These are phyloP conservation scores for Lepus europaeus DNA, from an alignment of 2,113 vertebrate genomes.

Conservation along the genomic window DNA sequence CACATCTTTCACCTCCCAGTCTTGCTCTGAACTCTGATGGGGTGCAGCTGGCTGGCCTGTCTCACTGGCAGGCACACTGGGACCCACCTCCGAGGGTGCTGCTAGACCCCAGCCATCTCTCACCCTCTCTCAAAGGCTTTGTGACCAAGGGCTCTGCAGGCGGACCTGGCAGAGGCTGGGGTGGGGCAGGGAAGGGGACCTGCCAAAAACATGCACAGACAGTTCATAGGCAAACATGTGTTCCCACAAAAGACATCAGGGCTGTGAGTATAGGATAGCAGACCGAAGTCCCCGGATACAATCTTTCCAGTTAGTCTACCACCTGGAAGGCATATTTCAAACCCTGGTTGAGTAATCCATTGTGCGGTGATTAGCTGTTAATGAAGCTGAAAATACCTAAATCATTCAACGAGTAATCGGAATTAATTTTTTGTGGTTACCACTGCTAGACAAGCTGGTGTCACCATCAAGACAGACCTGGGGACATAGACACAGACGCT, in stretches of 20 bases:
- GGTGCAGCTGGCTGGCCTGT: not conserved
- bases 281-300: conserved; percentile 27
- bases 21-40: not conserved
- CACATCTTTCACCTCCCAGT: not conserved
- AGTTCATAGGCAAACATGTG: conserved; percentile 60
- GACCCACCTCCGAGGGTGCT: not conserved
- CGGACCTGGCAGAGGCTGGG: conserved; percentile 47
- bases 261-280: conserved; percentile 37
- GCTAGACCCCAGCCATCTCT: not conserved
- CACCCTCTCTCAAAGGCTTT: not conserved
- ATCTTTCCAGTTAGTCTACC: conserved; percentile 63
- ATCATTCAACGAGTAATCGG: conserved; percentile 58
- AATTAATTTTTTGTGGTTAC: conserved; percentile 63
- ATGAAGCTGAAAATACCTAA: conserved; percentile 77
- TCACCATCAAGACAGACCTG: conserved; percentile 1
- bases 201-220: conserved; percentile 73
- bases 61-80: not conserved
- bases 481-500: not conserved
- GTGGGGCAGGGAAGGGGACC: not conserved
- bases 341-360: conserved; percentile 68
- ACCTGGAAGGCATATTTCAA: conserved; percentile 71
- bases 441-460: not conserved
- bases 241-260: conserved; percentile 66
- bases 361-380: conserved; percentile 68
- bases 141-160: not conserved